phyloP scores from a whole-genome alignment of 2,888 invertebrate species.

The Pseudolycoriella hygida region DNA sequence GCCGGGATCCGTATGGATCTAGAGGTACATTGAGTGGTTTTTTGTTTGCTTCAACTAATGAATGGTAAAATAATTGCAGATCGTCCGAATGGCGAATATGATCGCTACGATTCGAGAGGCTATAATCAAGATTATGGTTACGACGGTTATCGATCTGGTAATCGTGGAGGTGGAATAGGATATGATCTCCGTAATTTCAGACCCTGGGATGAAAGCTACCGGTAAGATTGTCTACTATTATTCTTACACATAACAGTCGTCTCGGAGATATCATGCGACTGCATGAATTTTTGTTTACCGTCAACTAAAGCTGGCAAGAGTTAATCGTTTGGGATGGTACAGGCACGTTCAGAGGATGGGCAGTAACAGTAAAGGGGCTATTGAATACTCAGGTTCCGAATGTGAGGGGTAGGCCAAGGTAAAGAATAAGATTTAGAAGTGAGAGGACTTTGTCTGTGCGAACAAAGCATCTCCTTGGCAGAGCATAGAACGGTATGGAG shows the following conservation, averaged over 20 bases:
- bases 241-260: background rate
- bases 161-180: constrained; percentile 13
- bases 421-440: too few relatives aligned
- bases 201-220: constrained; percentile 28
- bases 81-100: constrained; percentile 17
- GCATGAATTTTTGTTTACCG: too few relatives aligned
- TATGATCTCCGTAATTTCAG: constrained; percentile 25
- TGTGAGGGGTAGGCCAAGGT: too few relatives aligned
- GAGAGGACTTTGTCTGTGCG: too few relatives aligned
- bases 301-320: too few relatives aligned
- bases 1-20: constrained; percentile 13
- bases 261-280: constrained; percentile 1
- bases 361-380: too few relatives aligned
- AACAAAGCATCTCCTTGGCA: too few relatives aligned
- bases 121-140: constrained; percentile 10
- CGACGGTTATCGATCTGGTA: constrained; percentile 20
- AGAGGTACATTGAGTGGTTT: constrained; percentile 10
- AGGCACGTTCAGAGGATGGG: too few relatives aligned
- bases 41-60: background rate
- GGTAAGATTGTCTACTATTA: constrained; percentile 21
- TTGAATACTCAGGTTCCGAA: too few relatives aligned
- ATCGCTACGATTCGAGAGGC: background rate
- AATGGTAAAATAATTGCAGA: constrained; percentile 15
- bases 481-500: too few relatives aligned
- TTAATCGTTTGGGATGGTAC: too few relatives aligned